Evolutionary conservation across 2,888 invertebrate species (phyloP).

Genomic region (Tigriopus californicus): DNA sequence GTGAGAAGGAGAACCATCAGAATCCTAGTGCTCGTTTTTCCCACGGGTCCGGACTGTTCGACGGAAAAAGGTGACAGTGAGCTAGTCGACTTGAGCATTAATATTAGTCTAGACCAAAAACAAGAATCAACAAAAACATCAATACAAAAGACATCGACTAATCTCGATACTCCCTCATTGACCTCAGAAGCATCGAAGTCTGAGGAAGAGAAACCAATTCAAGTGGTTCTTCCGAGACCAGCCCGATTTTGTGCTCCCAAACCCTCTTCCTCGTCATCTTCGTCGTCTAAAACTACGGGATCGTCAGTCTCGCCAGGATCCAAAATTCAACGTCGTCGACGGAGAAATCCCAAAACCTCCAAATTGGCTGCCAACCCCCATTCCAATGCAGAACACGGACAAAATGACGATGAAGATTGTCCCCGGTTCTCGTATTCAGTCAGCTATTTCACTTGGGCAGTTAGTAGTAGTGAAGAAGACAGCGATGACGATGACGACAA

Average conservation of each 20-base stretch:
- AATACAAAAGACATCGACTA: too few relatives aligned
- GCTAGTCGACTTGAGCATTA: not conserved
- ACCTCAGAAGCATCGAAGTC: too few relatives aligned
- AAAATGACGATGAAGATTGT: not conserved
- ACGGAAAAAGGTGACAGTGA: slow-evolving; percentile 12
- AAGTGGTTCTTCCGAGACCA: too few relatives aligned
- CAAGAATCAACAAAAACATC: too few relatives aligned
- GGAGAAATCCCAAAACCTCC: not conserved
- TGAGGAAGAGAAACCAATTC: too few relatives aligned
- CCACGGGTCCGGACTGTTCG: slow-evolving; percentile 1
- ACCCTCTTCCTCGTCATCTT: too few relatives aligned
- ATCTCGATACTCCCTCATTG: too few relatives aligned
- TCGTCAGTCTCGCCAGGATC: too few relatives aligned
- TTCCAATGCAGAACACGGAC: not conserved
- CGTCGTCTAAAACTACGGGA: too few relatives aligned
- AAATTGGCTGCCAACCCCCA: not conserved
- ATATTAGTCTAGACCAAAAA: not conserved
- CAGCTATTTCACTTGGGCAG: slow-evolving; percentile 10
- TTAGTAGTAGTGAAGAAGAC: slow-evolving; percentile 6
- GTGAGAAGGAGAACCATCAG: not conserved
- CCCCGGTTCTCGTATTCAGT: not conserved
- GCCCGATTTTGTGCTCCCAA: too few relatives aligned
- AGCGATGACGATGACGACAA: slow-evolving; percentile 3
- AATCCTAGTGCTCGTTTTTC: slow-evolving; percentile 9
- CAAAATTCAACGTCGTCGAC: not conserved